Percentiles rank a stretch among this genome's conserved stretches.
Evolutionary conservation across 2,113 vertebrate genomes (phyloP).

Genomic region (Tapirus terrestris): DNA sequence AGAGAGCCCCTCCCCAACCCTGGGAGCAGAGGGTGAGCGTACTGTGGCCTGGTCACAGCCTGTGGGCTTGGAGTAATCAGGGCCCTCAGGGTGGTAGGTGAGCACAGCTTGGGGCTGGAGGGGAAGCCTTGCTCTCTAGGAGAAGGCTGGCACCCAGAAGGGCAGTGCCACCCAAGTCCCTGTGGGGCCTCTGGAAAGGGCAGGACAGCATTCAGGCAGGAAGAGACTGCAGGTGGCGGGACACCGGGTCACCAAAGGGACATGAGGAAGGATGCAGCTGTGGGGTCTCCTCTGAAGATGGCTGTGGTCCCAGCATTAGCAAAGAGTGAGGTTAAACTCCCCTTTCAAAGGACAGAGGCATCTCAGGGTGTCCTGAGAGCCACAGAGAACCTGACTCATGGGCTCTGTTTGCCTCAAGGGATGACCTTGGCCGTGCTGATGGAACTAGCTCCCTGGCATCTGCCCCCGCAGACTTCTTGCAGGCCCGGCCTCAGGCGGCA

Average conservation of each 20-base stretch:
- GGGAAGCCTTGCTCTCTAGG: not conserved
- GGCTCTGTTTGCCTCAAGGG: not conserved
- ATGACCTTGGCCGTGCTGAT: not conserved
- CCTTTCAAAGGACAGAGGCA: not conserved
- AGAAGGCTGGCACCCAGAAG: not conserved
- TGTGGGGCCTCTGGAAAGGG: not conserved
- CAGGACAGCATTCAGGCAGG: not conserved
- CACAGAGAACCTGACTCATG: not conserved
- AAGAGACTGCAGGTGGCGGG: not conserved
- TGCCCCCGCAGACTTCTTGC: not conserved
- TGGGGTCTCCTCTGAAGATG: not conserved
- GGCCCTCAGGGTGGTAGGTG: not conserved
- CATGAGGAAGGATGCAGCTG: not conserved
- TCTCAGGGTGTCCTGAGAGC: not conserved
- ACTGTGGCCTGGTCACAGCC: not conserved
- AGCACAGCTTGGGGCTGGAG: not conserved
- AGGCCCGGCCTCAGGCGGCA: not conserved
- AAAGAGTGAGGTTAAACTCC: not conserved
- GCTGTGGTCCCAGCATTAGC: not conserved
- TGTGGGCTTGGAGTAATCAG: not conserved
- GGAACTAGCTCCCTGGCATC: not conserved
- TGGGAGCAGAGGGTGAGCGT: not conserved
- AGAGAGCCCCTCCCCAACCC: not conserved
- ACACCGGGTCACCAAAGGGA: not conserved
- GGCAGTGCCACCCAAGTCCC: not conserved